Percentiles rank a stretch among this genome's conserved stretches.
Conservation (phyloP, 2,888 invertebrate species). For the Julus scanicus region DNA sequence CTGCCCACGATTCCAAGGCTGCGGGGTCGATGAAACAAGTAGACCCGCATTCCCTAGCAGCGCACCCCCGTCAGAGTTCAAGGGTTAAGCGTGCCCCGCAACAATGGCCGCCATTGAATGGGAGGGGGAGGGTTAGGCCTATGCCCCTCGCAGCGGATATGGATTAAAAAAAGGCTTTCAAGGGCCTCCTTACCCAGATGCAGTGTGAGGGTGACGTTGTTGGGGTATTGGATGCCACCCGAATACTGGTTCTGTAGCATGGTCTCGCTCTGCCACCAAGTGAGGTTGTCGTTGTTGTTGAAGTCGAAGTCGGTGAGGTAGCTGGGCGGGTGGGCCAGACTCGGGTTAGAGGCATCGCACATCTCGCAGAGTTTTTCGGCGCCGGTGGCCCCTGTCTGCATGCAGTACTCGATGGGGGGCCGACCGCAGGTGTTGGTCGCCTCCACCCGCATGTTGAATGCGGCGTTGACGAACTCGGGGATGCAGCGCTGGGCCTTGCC, state of each 20-base stretch:
- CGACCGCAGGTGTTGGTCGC: constrained; percentile 96
- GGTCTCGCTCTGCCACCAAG: constrained; percentile 99
- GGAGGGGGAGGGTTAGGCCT: too few species aligned
- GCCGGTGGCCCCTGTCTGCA: constrained; percentile 82
- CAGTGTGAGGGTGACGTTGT: constrained; percentile 91
- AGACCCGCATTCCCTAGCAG: neutral
- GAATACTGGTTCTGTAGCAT: constrained; percentile 80
- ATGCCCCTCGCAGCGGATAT: too few species aligned
- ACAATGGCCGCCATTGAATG: neutral
- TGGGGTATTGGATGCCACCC: constrained; percentile 84
- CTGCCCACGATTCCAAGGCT: too few species aligned
- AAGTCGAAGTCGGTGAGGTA: constrained; percentile 93
- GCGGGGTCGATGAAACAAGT: neutral
- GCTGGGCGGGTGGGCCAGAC: constrained; percentile 75
- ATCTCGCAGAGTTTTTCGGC: constrained; percentile 80
- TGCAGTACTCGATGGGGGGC: constrained; percentile 83
- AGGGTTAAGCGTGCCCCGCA: neutral
- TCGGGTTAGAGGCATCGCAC: constrained; percentile 74
- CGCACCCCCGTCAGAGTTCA: neutral
- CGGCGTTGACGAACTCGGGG: constrained; percentile 96
- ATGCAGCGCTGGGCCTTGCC: constrained; percentile 81
- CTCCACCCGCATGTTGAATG: constrained; percentile 87
- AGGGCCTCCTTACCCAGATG: constrained; percentile 75
- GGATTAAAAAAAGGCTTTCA: neutral
- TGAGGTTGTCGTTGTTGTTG: constrained; percentile 88